Evolutionary conservation across 1,140 invertebrate genomes (phyloP), one percentile per base, ranked within the genome.

Genomic region (Pseudobourletiella spinata): DNA sequence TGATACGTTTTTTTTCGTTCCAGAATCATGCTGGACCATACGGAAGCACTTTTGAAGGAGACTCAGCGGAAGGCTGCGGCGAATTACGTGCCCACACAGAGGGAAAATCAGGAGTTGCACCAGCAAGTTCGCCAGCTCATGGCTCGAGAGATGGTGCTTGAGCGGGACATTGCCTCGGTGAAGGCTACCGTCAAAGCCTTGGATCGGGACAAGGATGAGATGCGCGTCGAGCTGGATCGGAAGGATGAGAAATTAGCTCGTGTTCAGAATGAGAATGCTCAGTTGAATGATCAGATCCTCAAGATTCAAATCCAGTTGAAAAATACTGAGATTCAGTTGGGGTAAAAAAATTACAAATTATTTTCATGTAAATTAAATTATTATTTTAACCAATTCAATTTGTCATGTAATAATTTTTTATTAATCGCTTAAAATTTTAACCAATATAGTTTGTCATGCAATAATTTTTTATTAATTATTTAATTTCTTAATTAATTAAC

Each of bases 121-220:
- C 50, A 51, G 32, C 57, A 60, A 50, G 39, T 64, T 18, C 30
- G 63, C 15, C 57, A 60, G 18, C 51, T 54, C 11, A 30, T 26
- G 4, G 28, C 57, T 15, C 18, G 58, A 29, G 58, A 59, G 32
- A 56, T 54, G 39, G 59, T 51, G 16, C 26, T 67, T 8, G 61
- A 64, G 30, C 46, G 48, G 20, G 66, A 67, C 22, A 50, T 61
- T 20, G 42, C 28, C 15, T 24, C 52, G 24, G 29, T 67, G 22
- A 28, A 32, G 18, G 25, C 44, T 1, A 35, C 62, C 6, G 22
- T 67, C 3, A 56, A 50, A 48, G 59, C 32, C 30, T 42, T 67
- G 8, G 63, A 68, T 56, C 16, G 62, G 25, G 67, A 65, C n/a
- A 65, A 61, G 20, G 63, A 68, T 29, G 54, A 57, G 48, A 60